phyloP scores from a whole-genome alignment of 2,113 vertebrate genomes.

The Nansenia antarctica region DNA sequence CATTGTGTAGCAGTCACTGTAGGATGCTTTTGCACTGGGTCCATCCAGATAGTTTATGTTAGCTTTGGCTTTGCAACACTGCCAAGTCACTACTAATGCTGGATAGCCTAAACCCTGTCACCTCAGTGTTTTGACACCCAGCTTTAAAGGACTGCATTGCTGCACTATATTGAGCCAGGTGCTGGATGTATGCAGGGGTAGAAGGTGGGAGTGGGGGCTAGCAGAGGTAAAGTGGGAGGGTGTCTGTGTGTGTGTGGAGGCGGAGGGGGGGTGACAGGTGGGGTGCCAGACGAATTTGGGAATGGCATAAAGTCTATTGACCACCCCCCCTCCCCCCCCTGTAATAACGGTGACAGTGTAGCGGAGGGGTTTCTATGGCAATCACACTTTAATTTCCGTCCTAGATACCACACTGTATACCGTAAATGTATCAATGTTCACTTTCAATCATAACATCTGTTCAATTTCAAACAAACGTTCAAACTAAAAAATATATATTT shows the following conservation, averaged over 20 bases:
- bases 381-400: not conserved
- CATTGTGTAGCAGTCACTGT: not conserved
- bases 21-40: conserved; percentile 3
- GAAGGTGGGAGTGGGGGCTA: too few species aligned
- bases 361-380: not conserved
- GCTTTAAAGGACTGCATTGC: not conserved
- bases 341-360: conserved; percentile 7
- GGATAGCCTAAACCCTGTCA: not conserved
- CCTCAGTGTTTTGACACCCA: not conserved
- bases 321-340: not conserved
- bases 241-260: not conserved
- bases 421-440: too few species aligned
- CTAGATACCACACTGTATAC: too few species aligned
- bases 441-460: not conserved
- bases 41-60: conserved; percentile 8
- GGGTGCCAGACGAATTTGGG: conserved; percentile 12
- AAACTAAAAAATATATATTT: too few species aligned
- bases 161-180: conserved; percentile 27
- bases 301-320: conserved; percentile 15
- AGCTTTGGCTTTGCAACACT: not conserved
- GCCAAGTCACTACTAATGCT: not conserved
- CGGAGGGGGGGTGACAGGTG: not conserved
- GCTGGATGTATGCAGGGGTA: too few species aligned
- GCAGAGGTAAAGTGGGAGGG: too few species aligned
- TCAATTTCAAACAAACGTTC: not conserved